Conservation (phyloP, 2,888 invertebrate species). For the Mythimna pallens region DNA sequence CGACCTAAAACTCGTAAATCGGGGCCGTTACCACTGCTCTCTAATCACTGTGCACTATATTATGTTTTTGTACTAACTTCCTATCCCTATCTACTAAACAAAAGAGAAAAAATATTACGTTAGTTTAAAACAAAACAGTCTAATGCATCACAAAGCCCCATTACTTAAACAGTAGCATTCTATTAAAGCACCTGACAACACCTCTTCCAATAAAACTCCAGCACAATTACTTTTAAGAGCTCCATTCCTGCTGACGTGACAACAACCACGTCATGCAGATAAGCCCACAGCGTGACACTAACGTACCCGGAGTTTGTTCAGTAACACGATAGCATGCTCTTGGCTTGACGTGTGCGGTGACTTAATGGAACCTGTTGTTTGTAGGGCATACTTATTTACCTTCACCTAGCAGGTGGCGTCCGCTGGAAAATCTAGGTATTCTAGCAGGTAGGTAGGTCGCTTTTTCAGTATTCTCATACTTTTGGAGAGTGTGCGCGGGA, state of each 20-base stretch:
- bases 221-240: conserved; percentile 22
- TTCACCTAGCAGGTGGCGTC: conserved; percentile 14
- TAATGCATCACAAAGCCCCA: background rate
- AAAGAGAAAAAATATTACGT: too few species aligned
- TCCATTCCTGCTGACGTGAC: conserved; percentile 1
- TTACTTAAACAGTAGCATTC: background rate
- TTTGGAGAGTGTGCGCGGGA: too few species aligned
- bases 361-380: conserved; percentile 61
- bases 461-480: too few species aligned
- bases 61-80: too few species aligned
- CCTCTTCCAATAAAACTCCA: background rate
- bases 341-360: conserved; percentile 37
- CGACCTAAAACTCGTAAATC: too few species aligned
- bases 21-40: too few species aligned
- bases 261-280: conserved; percentile 30
- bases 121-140: background rate
- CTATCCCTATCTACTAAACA: too few species aligned
- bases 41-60: too few species aligned
- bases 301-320: conserved; percentile 27
- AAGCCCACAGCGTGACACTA: conserved; percentile 50
- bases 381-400: conserved; percentile 44
- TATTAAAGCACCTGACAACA: background rate
- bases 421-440: conserved; percentile 18
- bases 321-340: conserved; percentile 51
- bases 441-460: background rate